Base-by-base conservation (phyloP, 1,140 invertebrate genomes). In the Melanaphis sacchari region DNA sequence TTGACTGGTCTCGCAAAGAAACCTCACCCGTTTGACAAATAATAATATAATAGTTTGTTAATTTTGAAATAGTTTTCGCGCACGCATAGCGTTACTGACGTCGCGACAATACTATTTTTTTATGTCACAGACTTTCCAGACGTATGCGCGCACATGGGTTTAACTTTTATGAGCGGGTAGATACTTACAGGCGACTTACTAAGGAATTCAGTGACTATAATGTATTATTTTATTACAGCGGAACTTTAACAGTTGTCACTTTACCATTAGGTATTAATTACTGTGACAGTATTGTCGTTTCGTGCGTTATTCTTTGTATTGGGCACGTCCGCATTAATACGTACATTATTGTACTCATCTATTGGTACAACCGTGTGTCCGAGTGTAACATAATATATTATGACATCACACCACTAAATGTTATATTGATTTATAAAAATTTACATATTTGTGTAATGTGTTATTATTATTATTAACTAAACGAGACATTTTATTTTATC, bases 21-120 rank as follows among this genome's bases (percentile, higher is more conserved):
- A 90, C 54, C 89, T 59, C 49, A 66, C 52, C 54, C 38, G 54
- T 41, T 36, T 41, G 54, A 59, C 88, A 24, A 88, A 90, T n/a
- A n/a, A n/a, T n/a, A n/a, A n/a, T 26, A 89, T 43, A 54, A 89
- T 54, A 6, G 49, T 5, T 38, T 36, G 36, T 38, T 89, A 89
- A 38, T 89, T 89, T 89, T 54, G 88, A 54, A 89, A 89, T 89
- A 52, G 85, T 89, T 54, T 89, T 89, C 24, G n/a, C 49, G 31
- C 26, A 66, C 31, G 59, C 31, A 76, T 76, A 49, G 18, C 46
- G 46, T 49, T 43, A n/a, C n/a, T n/a, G n/a, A n/a, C 54, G 54
- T 26, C 59, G 31, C 59, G 59, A n/a, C 59, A 76, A n/a, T 76
- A 76, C n/a, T 76, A 76, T n/a, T n/a, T 54, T n/a, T 76, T 76